These are phyloP conservation scores for Anser brachyrhynchus DNA, from an alignment of 2,113 vertebrate species.

Conservation along the genomic window DNA sequence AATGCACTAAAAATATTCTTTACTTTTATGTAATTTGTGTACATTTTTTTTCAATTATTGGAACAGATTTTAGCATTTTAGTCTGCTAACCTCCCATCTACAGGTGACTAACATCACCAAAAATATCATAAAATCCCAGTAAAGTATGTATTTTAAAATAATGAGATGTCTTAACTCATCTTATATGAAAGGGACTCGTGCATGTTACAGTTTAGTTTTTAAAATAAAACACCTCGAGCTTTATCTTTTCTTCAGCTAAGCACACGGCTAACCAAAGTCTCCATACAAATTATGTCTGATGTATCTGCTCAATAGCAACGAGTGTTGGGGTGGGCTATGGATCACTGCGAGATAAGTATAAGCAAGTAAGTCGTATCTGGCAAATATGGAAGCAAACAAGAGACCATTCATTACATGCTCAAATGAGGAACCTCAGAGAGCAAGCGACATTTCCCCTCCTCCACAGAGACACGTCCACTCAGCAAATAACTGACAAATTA, in stretches of 20 bases:
- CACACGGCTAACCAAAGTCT: neutral
- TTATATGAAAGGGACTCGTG: neutral
- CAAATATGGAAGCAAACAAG: neutral
- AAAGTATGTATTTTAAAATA: neutral
- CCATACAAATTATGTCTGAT: neutral
- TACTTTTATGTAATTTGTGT: neutral
- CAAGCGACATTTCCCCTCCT: neutral
- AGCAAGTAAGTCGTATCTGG: neutral
- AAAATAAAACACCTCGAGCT: neutral
- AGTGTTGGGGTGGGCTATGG: neutral
- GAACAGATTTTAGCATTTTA: neutral
- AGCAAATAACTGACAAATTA: slow-evolving; percentile 23
- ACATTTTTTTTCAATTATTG: neutral
- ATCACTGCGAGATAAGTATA: neutral
- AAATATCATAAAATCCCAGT: neutral
- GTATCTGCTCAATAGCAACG: neutral
- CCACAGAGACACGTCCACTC: neutral
- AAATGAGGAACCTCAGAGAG: slow-evolving; percentile 49
- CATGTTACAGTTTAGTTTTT: neutral
- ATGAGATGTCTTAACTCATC: neutral
- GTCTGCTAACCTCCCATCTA: neutral
- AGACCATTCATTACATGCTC: neutral
- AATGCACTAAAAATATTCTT: neutral
- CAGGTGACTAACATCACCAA: neutral
- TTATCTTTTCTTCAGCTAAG: neutral